Evolutionary conservation across 2,113 vertebrate species (phyloP), one percentile per base, ranked within the genome.

Genomic region (Pogona vitticeps): DNA sequence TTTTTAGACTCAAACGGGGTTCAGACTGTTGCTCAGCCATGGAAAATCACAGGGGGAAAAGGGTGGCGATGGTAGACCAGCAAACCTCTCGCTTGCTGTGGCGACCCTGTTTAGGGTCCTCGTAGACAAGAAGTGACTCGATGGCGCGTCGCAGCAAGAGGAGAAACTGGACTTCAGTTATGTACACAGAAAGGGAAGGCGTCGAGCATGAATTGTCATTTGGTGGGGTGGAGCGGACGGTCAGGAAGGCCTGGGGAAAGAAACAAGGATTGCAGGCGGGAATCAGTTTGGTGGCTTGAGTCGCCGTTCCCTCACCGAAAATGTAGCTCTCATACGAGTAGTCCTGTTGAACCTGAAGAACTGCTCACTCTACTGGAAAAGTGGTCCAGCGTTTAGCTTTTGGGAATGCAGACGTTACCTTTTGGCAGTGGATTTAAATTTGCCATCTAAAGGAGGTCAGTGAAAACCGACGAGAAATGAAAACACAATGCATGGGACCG

Each of bases 401-500:
- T 0, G 15, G 18, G 10, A 26, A 12, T 31, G 13, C n/a, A 3
- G 63, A n/a, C 38, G 2, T 9, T 0, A 0, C 83, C 72, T 75
- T 65, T n/a, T 0, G 0, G 56, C 63, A 8, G 12, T 21, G 38
- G 61, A 40, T 1, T 15, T 0, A 0, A 10, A 13, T 46, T 72
- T 63, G 56, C 12, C 76, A 68, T 80, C 42, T 31, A 52, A n/a
- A 76, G 75, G 0, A 38, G 1, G 26, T 26, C 12, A 6, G 2
- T 72, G 38, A 52, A 10, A 52, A 52, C 10, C 46, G 56, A 61
- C 63, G 42, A 28, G 31, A 31, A 73, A 86, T 68, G 67, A 0
- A 1, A 63, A 52, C 81, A 63, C 3, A 26, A 58, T 56, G 59
- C 28, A 3, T 17, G 75, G 65, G 71, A 84, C 46, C 52, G 84